phyloP scores from a whole-genome alignment of 2,888 invertebrate genomes.

The Conchocele bisecta region DNA sequence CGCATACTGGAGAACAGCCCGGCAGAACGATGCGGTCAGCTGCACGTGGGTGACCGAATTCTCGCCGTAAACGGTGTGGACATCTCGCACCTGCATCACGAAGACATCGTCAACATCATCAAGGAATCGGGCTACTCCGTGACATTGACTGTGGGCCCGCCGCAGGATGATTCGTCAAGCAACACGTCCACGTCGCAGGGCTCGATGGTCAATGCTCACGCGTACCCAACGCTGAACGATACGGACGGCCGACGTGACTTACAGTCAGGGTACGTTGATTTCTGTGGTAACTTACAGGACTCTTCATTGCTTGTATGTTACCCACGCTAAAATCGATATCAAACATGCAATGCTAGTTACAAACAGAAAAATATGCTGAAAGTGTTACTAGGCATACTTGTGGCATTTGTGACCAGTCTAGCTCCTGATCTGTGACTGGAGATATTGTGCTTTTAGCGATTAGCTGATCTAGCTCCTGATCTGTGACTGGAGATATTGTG shows the following conservation, averaged over 20 bases:
- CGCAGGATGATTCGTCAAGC: conserved; percentile 86
- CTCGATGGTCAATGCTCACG: conserved; percentile 80
- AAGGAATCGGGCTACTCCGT: conserved; percentile 97
- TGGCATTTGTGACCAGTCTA: no score
- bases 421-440: no score
- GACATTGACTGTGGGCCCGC: conserved; percentile 85
- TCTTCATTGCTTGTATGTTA: no score
- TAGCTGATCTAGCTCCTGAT: no score
- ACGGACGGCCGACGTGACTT: conserved; percentile 62
- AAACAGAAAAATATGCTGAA: no score
- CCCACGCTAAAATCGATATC: no score
- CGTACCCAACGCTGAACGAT: conserved; percentile 77
- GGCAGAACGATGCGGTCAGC: conserved; percentile 94
- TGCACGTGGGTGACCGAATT: conserved; percentile 97
- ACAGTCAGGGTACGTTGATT: conserved; percentile 19
- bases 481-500: no score
- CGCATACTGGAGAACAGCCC: conserved; percentile 97
- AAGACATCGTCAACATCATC: conserved; percentile 98
- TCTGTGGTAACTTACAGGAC: no score
- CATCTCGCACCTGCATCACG: conserved; percentile 95
- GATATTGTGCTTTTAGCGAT: no score
- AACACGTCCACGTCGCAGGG: conserved; percentile 84
- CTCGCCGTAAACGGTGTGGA: conserved; percentile 96
- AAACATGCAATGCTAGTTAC: no score
- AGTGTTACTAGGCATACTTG: no score